Evolutionary conservation across 2,113 vertebrate genomes (phyloP).

Genomic region (Thamnophis sirtalis): DNA sequence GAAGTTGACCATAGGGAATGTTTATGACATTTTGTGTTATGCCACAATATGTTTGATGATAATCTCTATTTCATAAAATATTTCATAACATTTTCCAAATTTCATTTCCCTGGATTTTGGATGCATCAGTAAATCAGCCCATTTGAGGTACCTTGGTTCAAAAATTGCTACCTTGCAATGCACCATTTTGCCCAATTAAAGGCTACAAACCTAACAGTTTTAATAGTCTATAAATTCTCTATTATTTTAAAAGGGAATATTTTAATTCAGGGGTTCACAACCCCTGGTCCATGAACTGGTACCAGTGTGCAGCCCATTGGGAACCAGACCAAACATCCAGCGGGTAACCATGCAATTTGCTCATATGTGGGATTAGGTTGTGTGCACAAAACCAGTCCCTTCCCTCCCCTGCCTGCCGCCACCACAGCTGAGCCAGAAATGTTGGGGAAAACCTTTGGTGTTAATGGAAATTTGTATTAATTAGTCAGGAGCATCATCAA

Average conservation of each 20-base stretch:
- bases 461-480: neutral
- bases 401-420: neutral
- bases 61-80: neutral
- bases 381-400: neutral
- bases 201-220: neutral
- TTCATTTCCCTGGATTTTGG: neutral
- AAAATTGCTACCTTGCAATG: neutral
- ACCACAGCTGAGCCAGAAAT: neutral
- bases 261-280: neutral
- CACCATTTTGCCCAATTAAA: neutral
- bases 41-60: neutral
- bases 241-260: neutral
- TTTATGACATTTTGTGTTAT: neutral
- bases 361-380: neutral
- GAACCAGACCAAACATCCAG: neutral
- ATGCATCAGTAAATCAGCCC: neutral
- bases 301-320: neutral
- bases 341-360: neutral
- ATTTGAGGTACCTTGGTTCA: neutral
- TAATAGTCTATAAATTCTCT: neutral
- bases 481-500: neutral
- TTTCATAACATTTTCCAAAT: neutral
- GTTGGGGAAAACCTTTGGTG: neutral
- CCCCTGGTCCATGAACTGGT: neutral
- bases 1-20: neutral